These are phyloP conservation scores for Thunnus thynnus DNA, from an alignment of 2,113 vertebrate genomes.

Conservation along the genomic window DNA sequence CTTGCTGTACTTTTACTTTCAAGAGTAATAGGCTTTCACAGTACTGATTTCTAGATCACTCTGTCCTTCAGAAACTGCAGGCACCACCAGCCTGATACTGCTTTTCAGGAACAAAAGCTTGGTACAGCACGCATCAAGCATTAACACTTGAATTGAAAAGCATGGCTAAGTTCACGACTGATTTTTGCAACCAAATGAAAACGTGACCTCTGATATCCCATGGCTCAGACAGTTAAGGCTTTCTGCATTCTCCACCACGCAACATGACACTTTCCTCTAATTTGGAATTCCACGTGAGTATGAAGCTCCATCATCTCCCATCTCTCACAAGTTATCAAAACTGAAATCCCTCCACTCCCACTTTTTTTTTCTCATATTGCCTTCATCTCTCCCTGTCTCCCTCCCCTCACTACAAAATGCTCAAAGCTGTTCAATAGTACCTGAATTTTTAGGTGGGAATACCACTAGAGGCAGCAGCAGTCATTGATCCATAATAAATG, in stretches of 20 bases:
- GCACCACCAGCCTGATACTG: no score
- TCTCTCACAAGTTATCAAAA: slow-evolving; percentile 11
- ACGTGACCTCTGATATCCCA: no score
- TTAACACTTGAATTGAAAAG: no score
- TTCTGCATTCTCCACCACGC: neutral
- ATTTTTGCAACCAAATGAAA: no score
- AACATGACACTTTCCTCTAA: slow-evolving; percentile 20
- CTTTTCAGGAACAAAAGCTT: no score
- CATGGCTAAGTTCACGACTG: no score
- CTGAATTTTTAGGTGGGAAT: slow-evolving; percentile 32
- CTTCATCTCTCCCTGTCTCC: slow-evolving; percentile 2
- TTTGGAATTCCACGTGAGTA: slow-evolving; percentile 33
- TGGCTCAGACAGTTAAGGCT: no score
- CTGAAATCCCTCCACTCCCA: neutral
- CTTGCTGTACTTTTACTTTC: no score
- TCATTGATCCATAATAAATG: slow-evolving; percentile 63
- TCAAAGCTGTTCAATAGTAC: slow-evolving; percentile 38
- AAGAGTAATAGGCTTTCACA: no score
- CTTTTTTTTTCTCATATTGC: neutral
- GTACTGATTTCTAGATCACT: no score
- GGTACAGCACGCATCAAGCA: no score
- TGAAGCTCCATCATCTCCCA: slow-evolving; percentile 16
- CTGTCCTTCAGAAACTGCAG: no score
- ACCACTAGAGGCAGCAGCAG: slow-evolving; percentile 10
- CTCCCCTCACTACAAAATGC: slow-evolving; percentile 27